A percentile compares a stretch with the other conserved stretches of the same genome.
Conservation (phyloP, 2,797 vertebrate species). For the Phoxinus dragarum region DNA sequence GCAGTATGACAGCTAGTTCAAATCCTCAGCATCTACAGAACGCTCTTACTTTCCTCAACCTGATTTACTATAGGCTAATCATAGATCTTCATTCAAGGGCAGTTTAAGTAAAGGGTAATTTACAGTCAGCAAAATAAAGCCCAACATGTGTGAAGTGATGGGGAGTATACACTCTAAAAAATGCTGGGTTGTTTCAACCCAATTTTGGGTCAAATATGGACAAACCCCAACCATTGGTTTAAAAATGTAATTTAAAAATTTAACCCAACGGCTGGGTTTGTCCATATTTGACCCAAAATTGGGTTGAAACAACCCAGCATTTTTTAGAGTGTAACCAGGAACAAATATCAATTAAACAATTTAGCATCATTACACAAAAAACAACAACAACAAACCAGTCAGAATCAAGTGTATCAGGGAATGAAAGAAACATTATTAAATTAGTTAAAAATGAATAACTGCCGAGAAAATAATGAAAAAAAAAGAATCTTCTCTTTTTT, state of each 20-base stretch:
- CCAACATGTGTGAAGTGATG: not conserved
- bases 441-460: not conserved
- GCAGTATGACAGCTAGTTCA: conserved; percentile 43
- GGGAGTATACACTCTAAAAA: not conserved
- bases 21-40: not conserved
- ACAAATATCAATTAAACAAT: not conserved
- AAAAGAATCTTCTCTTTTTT: too few species aligned
- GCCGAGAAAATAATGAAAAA: too few species aligned
- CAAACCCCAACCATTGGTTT: too few species aligned
- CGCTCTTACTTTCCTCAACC: conserved; percentile 1
- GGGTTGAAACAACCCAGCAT: too few species aligned
- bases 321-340: not conserved
- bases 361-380: not conserved
- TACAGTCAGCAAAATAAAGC: not conserved
- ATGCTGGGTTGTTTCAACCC: too few species aligned
- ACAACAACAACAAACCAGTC: not conserved
- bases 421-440: not conserved
- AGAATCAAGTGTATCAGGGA: not conserved
- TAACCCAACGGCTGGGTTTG: too few species aligned
- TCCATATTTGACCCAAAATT: too few species aligned
- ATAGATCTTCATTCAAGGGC: not conserved
- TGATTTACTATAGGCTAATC: not conserved
- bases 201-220: too few species aligned
- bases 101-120: too few species aligned
- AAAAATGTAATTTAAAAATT: too few species aligned